A percentile compares a stretch with the other conserved stretches of the same genome.
Conservation (phyloP, 2,113 vertebrate species). For the Bufo gargarizans region DNA sequence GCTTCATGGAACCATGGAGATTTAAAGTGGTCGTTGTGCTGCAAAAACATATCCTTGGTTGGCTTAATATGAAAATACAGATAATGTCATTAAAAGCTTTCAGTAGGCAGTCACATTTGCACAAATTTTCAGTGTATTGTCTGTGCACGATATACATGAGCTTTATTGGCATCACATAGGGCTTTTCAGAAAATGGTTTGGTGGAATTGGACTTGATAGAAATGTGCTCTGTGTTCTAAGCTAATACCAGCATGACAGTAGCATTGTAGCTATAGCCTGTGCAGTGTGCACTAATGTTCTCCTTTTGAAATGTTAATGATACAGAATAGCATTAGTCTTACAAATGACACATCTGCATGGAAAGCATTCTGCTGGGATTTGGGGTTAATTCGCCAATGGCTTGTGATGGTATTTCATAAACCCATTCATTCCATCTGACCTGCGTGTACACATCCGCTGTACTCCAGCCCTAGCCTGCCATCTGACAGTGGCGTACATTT, state of each 20-base stretch:
- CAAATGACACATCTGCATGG: slow-evolving; percentile 9
- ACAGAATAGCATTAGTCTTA: background rate
- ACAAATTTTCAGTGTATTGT: no score
- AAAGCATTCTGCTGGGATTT: slow-evolving; percentile 56
- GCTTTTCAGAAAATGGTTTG: no score
- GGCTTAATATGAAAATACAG: no score
- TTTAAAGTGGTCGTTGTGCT: no score
- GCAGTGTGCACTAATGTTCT: background rate
- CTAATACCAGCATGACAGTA: background rate
- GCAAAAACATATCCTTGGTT: no score
- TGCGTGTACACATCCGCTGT: slow-evolving; percentile 76
- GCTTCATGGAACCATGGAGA: no score
- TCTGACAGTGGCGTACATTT: slow-evolving; percentile 73
- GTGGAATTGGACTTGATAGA: background rate
- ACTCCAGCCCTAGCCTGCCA: slow-evolving; percentile 65
- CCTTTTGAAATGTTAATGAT: slow-evolving; percentile 10
- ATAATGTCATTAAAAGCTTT: no score
- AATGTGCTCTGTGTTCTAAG: background rate
- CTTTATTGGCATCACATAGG: no score
- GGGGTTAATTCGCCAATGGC: slow-evolving; percentile 70
- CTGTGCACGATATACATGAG: no score
- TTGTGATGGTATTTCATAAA: slow-evolving; percentile 69
- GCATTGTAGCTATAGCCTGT: background rate
- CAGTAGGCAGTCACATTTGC: no score
- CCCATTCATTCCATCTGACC: slow-evolving; percentile 76